Percentiles rank a stretch among this genome's conserved stretches.
Conservation (phyloP, 2,797 vertebrate genomes). For the Alfaro cultratus region DNA sequence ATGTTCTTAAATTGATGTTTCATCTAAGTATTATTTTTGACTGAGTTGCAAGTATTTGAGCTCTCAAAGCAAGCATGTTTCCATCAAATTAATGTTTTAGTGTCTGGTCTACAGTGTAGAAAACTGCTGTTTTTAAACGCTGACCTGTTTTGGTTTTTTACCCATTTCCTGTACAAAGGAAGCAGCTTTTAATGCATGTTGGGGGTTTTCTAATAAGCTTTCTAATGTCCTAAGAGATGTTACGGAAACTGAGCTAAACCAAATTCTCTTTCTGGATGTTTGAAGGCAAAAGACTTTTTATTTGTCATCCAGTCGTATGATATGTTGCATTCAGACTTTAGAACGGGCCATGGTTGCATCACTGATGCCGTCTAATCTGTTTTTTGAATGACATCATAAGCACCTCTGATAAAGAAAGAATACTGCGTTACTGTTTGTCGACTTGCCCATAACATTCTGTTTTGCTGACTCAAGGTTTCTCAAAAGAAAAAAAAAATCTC, state of each 20-base stretch:
- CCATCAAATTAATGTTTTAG: not conserved
- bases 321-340: not conserved
- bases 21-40: not conserved
- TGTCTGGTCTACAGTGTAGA: not conserved
- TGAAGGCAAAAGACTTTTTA: not conserved
- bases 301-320: conserved; percentile 22
- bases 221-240: not conserved
- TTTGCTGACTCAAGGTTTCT: no score
- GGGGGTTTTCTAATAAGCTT: not conserved
- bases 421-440: no score
- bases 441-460: no score
- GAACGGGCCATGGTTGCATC: no score
- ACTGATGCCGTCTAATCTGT: no score
- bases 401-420: no score
- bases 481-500: no score
- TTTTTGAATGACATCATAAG: no score
- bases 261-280: not conserved
- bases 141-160: not conserved
- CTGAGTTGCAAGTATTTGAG: not conserved
- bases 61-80: not conserved
- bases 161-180: not conserved
- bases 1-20: not conserved
- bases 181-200: not conserved
- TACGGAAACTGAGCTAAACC: not conserved
- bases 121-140: not conserved